Base-by-base conservation (phyloP, 2,888 invertebrate species). In the Ectemnius lituratus region DNA sequence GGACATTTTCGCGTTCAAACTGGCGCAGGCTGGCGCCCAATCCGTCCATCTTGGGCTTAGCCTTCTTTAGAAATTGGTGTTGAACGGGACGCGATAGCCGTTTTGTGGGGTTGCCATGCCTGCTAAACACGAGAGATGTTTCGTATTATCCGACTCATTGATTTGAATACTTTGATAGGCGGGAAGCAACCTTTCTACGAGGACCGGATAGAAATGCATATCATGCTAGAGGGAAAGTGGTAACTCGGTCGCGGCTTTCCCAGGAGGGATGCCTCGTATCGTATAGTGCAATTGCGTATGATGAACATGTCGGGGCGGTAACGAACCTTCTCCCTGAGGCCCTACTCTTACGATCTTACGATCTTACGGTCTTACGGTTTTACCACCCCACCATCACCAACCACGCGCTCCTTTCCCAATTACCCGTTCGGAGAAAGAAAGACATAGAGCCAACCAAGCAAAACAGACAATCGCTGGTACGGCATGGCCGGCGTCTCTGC, bases 21-120 rank as follows among this genome's bases (percentile, higher is more conserved):
- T 87, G 87, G 84, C 85, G 79, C 84, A 84, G 84, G 79, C 81
- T 85, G 88, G 88, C 88, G 88, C 87, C 88, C 86, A 86, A 86
- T 87, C 83, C 79, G 85, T 88, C 85, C 86, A 65, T 78, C 70
- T 68, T 67, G 72, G 79, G 64, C 79, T 75, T 76, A 72, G 76
- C 65, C 74, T 66, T 76, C 78, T 82, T 82, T 82, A 82, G 74
- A 79, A 79, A 79, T 73, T 76, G 77, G 62, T 61, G 62, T 62
- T 73, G 65, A 68, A 64, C 46, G 67, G 60, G 63, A 62, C 68
- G 70, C 73, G 71, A 73, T 75, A 72, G 73, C 70, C 70, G 52
- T 62, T n/a, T 23, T 23, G 3, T 23, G 23, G 3, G 2, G 2
- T 23, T 23, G 23, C 23, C 3, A 2, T 2, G 20, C 20, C 23